A percentile compares a stretch with the other conserved stretches of the same genome.
These are phyloP conservation scores for Gallinago paraguaiae DNA, from an alignment of 2,113 vertebrate genomes.

Conservation along the genomic window DNA sequence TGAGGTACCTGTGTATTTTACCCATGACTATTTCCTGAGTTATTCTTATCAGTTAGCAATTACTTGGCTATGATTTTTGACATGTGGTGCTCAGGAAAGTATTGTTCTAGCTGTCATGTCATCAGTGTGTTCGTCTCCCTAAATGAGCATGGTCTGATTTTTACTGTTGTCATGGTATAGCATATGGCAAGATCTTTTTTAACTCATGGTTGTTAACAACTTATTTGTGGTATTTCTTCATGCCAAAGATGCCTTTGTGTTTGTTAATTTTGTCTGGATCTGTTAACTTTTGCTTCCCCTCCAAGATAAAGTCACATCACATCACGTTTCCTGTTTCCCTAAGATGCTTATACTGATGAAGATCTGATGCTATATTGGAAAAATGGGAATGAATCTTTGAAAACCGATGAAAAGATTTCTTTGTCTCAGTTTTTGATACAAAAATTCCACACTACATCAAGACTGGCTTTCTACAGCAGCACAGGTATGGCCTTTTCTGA, in stretches of 20 bases:
- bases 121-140: neutral
- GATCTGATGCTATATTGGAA: constrained; percentile 98
- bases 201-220: neutral
- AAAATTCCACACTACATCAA: constrained; percentile 93
- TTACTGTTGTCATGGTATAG: neutral
- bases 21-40: neutral
- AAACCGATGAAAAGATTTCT: constrained; percentile 91
- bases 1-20: neutral
- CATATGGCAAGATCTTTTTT: neutral
- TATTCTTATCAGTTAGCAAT: neutral
- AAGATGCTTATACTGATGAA: constrained; percentile 96
- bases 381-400: constrained; percentile 92
- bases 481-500: constrained; percentile 79
- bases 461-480: constrained; percentile 96
- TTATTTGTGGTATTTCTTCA: neutral
- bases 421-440: constrained; percentile 97
- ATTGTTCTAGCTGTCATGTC: neutral
- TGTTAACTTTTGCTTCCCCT: neutral
- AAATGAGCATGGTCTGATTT: neutral
- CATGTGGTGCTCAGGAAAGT: neutral
- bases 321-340: neutral
- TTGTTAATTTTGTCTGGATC: neutral
- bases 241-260: neutral
- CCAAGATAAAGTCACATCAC: neutral
- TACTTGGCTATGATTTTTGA: neutral